phyloP scores from a whole-genome alignment of 2,888 invertebrate species.

The Stegophylla sp. region DNA sequence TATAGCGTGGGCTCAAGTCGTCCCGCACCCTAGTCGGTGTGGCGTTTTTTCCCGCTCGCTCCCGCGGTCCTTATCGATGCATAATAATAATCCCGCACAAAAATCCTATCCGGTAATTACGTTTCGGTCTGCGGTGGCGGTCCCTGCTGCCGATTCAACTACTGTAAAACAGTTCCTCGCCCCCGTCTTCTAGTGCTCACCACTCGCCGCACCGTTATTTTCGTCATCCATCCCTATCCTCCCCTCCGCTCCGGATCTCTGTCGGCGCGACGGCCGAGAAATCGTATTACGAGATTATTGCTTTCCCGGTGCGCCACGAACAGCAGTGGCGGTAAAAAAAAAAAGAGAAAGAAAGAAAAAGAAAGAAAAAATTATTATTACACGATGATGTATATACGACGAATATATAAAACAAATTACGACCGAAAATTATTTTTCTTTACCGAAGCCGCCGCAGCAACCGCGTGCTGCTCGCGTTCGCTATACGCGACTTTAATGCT shows the following conservation, averaged over 20 bases:
- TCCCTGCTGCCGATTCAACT: neutral
- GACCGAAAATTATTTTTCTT: conserved; percentile 24
- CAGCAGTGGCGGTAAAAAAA: conserved; percentile 8
- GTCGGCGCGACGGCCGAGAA: no score
- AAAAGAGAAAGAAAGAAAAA: neutral
- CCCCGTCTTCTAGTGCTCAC: neutral
- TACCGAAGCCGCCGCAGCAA: neutral
- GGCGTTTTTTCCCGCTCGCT: neutral
- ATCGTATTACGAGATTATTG: conserved; percentile 45
- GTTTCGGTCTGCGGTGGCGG: conserved; percentile 37
- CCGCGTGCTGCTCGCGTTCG: neutral
- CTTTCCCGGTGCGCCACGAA: conserved; percentile 36
- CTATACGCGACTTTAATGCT: neutral
- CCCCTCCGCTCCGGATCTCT: neutral
- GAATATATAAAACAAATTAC: conserved; percentile 24
- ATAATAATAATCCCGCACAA: conserved; percentile 54
- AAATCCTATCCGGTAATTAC: conserved; percentile 51
- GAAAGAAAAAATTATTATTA: neutral
- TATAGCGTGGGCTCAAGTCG: no score
- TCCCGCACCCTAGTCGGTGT: no score
- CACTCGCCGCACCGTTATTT: neutral
- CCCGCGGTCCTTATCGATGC: conserved; percentile 44
- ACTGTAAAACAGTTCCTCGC: no score
- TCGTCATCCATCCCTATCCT: neutral
- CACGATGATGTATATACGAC: conserved; percentile 12